Evolutionary conservation across 2,113 vertebrate genomes (phyloP).

Genomic region (Campylomormyrus numenius): DNA sequence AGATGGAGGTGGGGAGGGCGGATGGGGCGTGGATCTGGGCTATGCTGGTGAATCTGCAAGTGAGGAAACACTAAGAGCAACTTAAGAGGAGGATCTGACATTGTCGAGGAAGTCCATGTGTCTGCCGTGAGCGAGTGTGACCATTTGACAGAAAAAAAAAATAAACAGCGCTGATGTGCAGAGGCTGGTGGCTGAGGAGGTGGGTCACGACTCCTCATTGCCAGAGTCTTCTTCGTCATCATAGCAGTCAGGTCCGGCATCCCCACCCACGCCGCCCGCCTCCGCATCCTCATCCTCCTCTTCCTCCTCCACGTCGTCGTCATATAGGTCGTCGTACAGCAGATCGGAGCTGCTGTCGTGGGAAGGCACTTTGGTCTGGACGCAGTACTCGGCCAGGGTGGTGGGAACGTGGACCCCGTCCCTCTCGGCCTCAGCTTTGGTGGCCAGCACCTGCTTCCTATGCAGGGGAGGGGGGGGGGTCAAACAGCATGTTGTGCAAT

Average conservation of each 20-base stretch:
- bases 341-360: slow-evolving; percentile 98
- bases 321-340: slow-evolving; percentile 94
- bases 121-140: neutral
- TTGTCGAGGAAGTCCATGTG: neutral
- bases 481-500: neutral
- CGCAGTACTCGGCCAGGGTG: slow-evolving; percentile 95
- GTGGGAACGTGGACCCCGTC: slow-evolving; percentile 96
- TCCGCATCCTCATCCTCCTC: slow-evolving; percentile 83
- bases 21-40: neutral
- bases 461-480: neutral
- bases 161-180: slow-evolving; percentile 6
- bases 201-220: slow-evolving; percentile 90
- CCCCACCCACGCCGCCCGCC: slow-evolving; percentile 78
- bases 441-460: slow-evolving; percentile 93
- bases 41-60: slow-evolving; percentile 3
- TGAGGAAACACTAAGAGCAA: neutral
- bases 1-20: neutral
- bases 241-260: slow-evolving; percentile 75
- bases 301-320: slow-evolving; percentile 91
- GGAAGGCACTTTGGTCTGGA: slow-evolving; percentile 98
- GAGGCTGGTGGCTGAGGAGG: slow-evolving; percentile 13
- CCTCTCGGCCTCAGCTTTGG: slow-evolving; percentile 89
- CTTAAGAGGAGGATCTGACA: neutral
- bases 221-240: slow-evolving; percentile 96
- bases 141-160: neutral